These are phyloP conservation scores for Brachionus rubens DNA, from an alignment of 1,140 invertebrate genomes.

Conservation along the genomic window DNA sequence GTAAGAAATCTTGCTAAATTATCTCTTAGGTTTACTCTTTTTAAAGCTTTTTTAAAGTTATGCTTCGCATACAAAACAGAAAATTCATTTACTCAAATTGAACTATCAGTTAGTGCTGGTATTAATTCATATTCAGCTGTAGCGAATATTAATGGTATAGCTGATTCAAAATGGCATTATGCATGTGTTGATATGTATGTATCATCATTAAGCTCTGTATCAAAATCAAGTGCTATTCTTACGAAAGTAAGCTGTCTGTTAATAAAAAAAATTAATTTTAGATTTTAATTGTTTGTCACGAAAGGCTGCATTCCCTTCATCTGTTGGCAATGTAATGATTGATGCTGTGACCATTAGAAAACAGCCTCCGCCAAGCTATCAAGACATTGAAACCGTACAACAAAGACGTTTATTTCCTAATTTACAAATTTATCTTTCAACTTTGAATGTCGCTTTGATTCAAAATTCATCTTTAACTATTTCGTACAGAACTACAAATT, in stretches of 20 bases:
- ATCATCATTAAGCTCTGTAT: background rate
- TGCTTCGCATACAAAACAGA: background rate
- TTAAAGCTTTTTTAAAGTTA: background rate
- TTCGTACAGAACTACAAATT: background rate
- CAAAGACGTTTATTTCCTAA: background rate
- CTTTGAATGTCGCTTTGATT: background rate
- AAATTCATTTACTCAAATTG: background rate
- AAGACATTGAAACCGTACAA: background rate
- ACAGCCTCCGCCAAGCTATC: background rate
- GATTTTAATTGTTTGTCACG: background rate
- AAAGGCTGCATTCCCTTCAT: background rate
- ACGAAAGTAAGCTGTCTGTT: background rate
- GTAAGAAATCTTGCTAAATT: background rate
- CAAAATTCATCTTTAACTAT: background rate
- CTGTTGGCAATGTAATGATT: background rate
- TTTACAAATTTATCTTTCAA: background rate
- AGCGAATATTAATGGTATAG: background rate
- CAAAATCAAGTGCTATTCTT: background rate
- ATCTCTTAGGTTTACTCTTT: background rate
- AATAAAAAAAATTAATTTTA: background rate
- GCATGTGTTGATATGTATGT: background rate
- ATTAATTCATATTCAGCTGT: background rate
- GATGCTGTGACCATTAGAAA: background rate
- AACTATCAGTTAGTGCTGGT: background rate
- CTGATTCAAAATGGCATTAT: slow-evolving; percentile 6